These are phyloP conservation scores for Ailuropoda melanoleuca DNA, from an alignment of 2,113 vertebrate species.

Conservation along the genomic window DNA sequence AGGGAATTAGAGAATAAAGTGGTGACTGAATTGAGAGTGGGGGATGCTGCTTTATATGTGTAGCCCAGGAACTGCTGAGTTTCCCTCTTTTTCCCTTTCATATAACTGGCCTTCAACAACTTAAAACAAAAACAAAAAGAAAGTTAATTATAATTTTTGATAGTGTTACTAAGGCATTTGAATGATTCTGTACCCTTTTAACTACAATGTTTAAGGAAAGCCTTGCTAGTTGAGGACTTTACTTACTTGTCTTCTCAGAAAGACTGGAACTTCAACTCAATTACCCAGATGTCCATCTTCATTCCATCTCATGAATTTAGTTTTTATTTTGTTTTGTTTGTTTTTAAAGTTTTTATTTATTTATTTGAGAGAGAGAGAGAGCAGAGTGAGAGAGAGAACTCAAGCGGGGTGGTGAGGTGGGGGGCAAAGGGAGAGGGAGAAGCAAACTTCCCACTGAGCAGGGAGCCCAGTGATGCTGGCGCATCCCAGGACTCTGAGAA, in stretches of 20 bases:
- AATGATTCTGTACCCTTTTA: neutral
- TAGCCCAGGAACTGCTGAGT: neutral
- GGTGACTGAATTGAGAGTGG: neutral
- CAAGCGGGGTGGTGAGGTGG: neutral
- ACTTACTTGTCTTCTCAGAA: neutral
- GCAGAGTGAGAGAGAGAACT: neutral
- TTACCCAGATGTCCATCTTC: neutral
- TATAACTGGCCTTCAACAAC: neutral
- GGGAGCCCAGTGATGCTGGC: neutral
- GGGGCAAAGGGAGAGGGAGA: neutral
- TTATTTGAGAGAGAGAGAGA: neutral
- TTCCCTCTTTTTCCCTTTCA: neutral
- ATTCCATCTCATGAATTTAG: neutral
- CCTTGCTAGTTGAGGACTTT: neutral
- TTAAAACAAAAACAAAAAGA: neutral
- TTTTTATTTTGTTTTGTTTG: neutral
- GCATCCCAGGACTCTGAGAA: too few species aligned
- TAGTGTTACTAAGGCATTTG: neutral
- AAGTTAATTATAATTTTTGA: neutral
- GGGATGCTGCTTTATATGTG: neutral
- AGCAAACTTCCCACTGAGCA: neutral
- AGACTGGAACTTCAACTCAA: neutral
- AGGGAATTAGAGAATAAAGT: neutral
- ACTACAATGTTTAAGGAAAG: neutral
- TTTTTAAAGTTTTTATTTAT: neutral